Evolutionary conservation across 2,888 invertebrate genomes (phyloP), one percentile per base, ranked within the genome.

Genomic region (Caenorhabditis uteleia): DNA sequence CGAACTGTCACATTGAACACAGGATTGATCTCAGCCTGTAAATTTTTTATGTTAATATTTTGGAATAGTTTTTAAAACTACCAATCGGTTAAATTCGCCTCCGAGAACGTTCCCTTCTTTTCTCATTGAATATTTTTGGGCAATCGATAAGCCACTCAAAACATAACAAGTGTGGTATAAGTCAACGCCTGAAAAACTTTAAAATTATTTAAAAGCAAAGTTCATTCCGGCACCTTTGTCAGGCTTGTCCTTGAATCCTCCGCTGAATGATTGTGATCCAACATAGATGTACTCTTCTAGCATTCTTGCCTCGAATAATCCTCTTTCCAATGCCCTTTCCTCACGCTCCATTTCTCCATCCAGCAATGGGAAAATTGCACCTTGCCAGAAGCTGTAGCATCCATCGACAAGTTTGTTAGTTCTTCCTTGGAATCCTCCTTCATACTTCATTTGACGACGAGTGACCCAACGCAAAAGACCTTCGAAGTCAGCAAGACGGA

Each of bases 321-420:
- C 60, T 7, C 40, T 45, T n/a, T 54, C 59, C 16, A 53, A 18
- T 5, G 34, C 18, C 10, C 27, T 49, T n/a, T 46, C 71, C 27
- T 69, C 59, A 43, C 64, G 27, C 26, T 47, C 51, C 56, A 71
- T 46, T 42, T 72, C 72, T 16, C 61, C 60, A 44, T 77, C 76
- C 23, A 78, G 56, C 14, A 81, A 54, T 36, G 70, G 92, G 84
- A 95, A 91, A 40, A 90, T 88, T 46, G 91, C 95, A 26, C 94
- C 95, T 86, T 94, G 94, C 98, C 98, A 99, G 86, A 95, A 99
- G 0, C 95, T 95, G 84, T 98, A 98, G 85, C 98, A 98, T 3
- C 92, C 92, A 87, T 98, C 98, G 0, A 99, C 97, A 69, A 98
- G 87, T 27, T 98, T 98, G 85, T 98, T 97, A 2, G 97, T 95